Conservation (phyloP, 2,888 invertebrate genomes). For the Nephrocerus scutellatus region DNA sequence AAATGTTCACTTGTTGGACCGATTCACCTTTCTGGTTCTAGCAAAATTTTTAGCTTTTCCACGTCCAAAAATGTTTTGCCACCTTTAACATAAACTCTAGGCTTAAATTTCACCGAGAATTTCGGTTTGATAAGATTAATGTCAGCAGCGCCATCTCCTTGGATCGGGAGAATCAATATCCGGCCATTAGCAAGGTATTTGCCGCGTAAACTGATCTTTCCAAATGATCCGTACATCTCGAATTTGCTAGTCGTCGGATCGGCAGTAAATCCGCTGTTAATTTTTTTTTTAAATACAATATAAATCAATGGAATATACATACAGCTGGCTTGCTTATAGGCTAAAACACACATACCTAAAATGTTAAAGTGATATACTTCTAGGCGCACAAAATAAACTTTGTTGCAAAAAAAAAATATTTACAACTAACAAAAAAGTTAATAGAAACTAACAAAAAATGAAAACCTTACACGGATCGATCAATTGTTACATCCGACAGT, state of each 20-base stretch:
- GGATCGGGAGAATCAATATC: slow-evolving; percentile 47
- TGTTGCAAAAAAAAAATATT: background rate
- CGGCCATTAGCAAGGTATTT: slow-evolving; percentile 47
- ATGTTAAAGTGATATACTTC: background rate
- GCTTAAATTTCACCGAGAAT: slow-evolving; percentile 42
- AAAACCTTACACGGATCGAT: slow-evolving; percentile 40
- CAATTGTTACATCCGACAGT: slow-evolving; percentile 37
- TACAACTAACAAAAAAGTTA: slow-evolving; percentile 6
- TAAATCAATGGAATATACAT: background rate
- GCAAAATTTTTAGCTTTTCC: slow-evolving; percentile 38
- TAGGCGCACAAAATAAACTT: background rate
- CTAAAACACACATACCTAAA: background rate
- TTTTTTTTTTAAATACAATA: background rate
- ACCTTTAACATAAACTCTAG: slow-evolving; percentile 28
- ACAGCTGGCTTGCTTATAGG: background rate
- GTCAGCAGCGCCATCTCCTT: slow-evolving; percentile 44
- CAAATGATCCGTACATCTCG: slow-evolving; percentile 40
- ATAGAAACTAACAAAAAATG: background rate
- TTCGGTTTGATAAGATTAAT: slow-evolving; percentile 37
- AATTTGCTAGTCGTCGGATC: slow-evolving; percentile 42
- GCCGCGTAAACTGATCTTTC: slow-evolving; percentile 35
- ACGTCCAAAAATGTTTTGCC: slow-evolving; percentile 37
- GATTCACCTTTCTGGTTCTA: slow-evolving; percentile 41
- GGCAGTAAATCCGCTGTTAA: slow-evolving; percentile 30
- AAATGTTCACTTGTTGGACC: background rate